Base-by-base conservation (phyloP, 2,888 invertebrate genomes). In the Mamestra brassicae region DNA sequence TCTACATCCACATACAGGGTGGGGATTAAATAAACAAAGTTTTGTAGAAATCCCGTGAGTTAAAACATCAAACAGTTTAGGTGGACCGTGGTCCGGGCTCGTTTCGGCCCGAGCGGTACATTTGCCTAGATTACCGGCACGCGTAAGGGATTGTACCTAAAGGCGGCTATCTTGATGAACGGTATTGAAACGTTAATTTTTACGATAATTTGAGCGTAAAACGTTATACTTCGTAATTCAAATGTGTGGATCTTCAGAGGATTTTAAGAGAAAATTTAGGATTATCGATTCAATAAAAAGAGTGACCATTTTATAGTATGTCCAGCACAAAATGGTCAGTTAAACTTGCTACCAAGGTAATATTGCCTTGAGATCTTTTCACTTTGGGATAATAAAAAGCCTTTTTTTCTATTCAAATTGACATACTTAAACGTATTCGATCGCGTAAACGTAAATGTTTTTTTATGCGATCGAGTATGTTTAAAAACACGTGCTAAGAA, bases 21-120 rank as follows among this genome's bases (percentile, higher is more conserved):
- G 74, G 80, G 91, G 93, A 91, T 93, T 93, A 92, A 93, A 93
- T 93, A 93, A 94, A 94, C 92, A 94, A 94, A 94, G 93, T 94
- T 94, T 88, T 83, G 77, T 86, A 87, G 85, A 92, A 92, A 92
- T 89, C 91, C 91, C 86, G 85, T 81, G 91, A 92, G 93, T 92
- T 92, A 90, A 93, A 94, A 94, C 94, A 95, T 94, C 95, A 95
- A 94, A 95, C 94, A 92, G 92, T 91, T 92, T 91, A 89, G 89
- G 88, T 84, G 88, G 89, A 88, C 76, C 77, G 62, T 73, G 83
- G 78, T 81, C 85, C 85, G 90, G 85, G 83, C 77, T 81, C 84
- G 85, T 90, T 62, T n/a, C 15, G 15, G 83, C 79, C 82, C 85
- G 86, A 90, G 85, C 89, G 90, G 89, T 92, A 92, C 93, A 92